Conservation (phyloP, 2,888 invertebrate species). For the Pediacus dermestoides region DNA sequence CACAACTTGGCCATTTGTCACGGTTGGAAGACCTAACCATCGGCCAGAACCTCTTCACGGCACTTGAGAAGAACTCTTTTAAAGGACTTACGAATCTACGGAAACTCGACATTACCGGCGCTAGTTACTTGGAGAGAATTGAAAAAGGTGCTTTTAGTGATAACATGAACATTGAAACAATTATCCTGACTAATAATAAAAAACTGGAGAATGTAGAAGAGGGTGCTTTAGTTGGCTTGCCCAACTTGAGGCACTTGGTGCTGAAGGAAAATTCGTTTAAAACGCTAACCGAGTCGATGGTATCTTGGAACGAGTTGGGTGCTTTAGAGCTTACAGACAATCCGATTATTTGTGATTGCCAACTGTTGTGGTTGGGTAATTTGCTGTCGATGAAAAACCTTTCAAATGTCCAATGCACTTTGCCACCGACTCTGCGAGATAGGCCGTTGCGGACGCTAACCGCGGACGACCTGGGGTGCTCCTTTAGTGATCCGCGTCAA, state of each 20-base stretch:
- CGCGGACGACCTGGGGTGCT: slow-evolving; percentile 77
- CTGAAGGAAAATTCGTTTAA: slow-evolving; percentile 75
- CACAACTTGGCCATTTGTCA: slow-evolving; percentile 65
- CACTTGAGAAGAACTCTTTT: slow-evolving; percentile 70
- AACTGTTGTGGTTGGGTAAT: slow-evolving; percentile 74
- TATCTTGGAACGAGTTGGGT: slow-evolving; percentile 74
- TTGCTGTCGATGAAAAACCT: slow-evolving; percentile 67
- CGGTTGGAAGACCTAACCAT: slow-evolving; percentile 76
- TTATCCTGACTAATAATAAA: slow-evolving; percentile 75
- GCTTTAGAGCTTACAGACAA: slow-evolving; percentile 78
- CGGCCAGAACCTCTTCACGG: slow-evolving; percentile 77
- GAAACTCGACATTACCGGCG: slow-evolving; percentile 73
- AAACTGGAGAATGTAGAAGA: slow-evolving; percentile 70
- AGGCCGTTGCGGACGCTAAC: slow-evolving; percentile 64
- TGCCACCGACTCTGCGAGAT: slow-evolving; percentile 69
- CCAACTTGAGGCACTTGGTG: slow-evolving; percentile 72
- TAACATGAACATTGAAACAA: slow-evolving; percentile 76
- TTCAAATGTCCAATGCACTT: slow-evolving; percentile 65
- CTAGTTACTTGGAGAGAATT: slow-evolving; percentile 66
- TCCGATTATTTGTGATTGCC: slow-evolving; percentile 77
- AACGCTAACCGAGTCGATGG: slow-evolving; percentile 72
- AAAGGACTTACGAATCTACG: slow-evolving; percentile 74
- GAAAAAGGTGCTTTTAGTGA: slow-evolving; percentile 75
- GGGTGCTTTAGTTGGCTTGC: slow-evolving; percentile 72
- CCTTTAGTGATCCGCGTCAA: slow-evolving; percentile 72